phyloP scores from a whole-genome alignment of 2,888 invertebrate genomes.

The Dioctria rufipes region DNA sequence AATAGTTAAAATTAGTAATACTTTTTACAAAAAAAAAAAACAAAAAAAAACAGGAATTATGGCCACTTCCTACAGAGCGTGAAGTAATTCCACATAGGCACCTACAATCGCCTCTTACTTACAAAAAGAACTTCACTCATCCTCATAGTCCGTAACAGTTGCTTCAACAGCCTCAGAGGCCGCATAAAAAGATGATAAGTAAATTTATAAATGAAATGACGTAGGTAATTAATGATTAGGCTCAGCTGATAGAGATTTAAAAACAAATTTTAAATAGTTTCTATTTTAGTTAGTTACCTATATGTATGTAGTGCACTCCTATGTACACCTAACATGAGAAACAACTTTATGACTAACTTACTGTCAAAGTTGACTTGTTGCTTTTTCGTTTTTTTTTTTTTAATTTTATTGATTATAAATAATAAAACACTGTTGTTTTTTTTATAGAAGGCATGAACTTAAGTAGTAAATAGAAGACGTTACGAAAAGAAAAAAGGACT shows the following conservation, averaged over 20 bases:
- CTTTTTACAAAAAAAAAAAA: not conserved
- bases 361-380: slow-evolving; percentile 17
- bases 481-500: too few relatives aligned
- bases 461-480: too few relatives aligned
- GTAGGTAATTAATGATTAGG: slow-evolving; percentile 53
- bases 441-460: too few relatives aligned
- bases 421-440: too few relatives aligned
- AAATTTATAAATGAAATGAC: slow-evolving; percentile 53
- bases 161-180: slow-evolving; percentile 59
- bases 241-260: slow-evolving; percentile 48
- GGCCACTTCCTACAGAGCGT: slow-evolving; percentile 77
- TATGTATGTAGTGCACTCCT: not conserved
- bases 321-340: not conserved
- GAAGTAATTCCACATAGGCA: slow-evolving; percentile 80
- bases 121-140: slow-evolving; percentile 61
- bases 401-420: not conserved
- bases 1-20: slow-evolving; percentile 37
- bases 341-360: not conserved
- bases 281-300: not conserved
- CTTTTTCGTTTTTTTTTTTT: not conserved
- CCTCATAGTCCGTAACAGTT: slow-evolving; percentile 61
- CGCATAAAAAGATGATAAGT: slow-evolving; percentile 51
- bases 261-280: slow-evolving; percentile 31
- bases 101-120: slow-evolving; percentile 78
- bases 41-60: slow-evolving; percentile 72